These are phyloP conservation scores for Gasteruption jaculator DNA, from an alignment of 2,888 invertebrate species.

Conservation along the genomic window DNA sequence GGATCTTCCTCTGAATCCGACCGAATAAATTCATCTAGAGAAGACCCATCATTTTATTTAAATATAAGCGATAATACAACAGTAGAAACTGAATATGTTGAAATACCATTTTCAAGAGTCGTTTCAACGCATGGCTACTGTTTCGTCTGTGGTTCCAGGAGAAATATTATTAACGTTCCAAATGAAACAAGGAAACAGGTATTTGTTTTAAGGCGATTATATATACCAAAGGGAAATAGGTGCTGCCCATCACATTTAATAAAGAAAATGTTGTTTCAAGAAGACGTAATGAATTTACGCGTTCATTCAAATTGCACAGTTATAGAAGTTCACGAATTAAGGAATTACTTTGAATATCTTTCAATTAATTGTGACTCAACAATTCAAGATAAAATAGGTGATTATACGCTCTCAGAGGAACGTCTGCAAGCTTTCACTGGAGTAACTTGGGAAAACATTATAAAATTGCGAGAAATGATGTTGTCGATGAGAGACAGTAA, in stretches of 20 bases:
- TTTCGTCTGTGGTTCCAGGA: background rate
- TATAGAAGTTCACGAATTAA: too few species aligned
- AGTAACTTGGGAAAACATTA: slow-evolving; percentile 14
- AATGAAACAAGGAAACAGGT: background rate
- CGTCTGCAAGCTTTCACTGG: slow-evolving; percentile 16
- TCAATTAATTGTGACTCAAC: slow-evolving; percentile 16
- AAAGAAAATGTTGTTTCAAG: too few species aligned
- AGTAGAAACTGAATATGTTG: too few species aligned
- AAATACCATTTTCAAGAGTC: too few species aligned
- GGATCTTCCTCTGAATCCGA: too few species aligned
- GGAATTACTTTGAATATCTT: too few species aligned
- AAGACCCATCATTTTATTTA: too few species aligned
- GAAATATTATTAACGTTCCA: background rate
- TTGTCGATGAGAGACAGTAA: slow-evolving; percentile 11
- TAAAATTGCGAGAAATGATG: slow-evolving; percentile 9
- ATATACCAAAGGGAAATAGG: slow-evolving; percentile 2
- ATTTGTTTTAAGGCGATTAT: background rate
- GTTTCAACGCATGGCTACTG: background rate
- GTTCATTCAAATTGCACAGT: too few species aligned
- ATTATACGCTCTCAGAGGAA: slow-evolving; percentile 15
- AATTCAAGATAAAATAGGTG: slow-evolving; percentile 14
- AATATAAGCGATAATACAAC: too few species aligned
- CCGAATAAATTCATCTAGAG: too few species aligned
- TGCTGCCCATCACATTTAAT: too few species aligned
- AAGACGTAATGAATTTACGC: too few species aligned